These are phyloP conservation scores for Dermatemys mawii DNA, from an alignment of 2,113 vertebrate genomes.

Conservation along the genomic window DNA sequence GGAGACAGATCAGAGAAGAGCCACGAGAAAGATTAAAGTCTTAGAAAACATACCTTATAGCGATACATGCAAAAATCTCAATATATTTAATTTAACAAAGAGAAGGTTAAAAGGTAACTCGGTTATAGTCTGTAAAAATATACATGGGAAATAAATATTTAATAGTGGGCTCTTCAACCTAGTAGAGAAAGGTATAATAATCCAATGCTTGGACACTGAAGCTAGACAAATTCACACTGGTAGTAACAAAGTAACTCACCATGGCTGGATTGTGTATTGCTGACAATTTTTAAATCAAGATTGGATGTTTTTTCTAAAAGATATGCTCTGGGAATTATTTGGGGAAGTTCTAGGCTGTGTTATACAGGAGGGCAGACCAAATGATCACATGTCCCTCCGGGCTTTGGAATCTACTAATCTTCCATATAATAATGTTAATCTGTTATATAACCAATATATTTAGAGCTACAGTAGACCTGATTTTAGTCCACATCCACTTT, in stretches of 20 bases:
- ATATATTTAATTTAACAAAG: background rate
- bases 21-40: background rate
- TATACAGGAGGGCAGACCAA: background rate
- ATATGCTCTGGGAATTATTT: background rate
- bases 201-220: background rate
- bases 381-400: background rate
- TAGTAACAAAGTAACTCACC: background rate
- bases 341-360: background rate
- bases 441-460: background rate
- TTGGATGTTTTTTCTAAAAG: background rate
- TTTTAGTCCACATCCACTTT: background rate
- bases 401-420: background rate
- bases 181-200: background rate
- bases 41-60: background rate
- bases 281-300: background rate
- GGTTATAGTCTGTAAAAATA: background rate
- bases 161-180: background rate
- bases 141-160: background rate
- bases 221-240: background rate
- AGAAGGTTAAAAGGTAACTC: background rate
- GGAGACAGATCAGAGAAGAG: background rate
- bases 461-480: background rate
- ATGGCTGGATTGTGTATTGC: background rate
- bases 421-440: background rate
- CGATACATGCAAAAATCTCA: background rate